Evolutionary conservation across 2,797 vertebrate genomes (phyloP), one percentile per base, ranked within the genome.

Genomic region (Acrocephalus scirpaceus): DNA sequence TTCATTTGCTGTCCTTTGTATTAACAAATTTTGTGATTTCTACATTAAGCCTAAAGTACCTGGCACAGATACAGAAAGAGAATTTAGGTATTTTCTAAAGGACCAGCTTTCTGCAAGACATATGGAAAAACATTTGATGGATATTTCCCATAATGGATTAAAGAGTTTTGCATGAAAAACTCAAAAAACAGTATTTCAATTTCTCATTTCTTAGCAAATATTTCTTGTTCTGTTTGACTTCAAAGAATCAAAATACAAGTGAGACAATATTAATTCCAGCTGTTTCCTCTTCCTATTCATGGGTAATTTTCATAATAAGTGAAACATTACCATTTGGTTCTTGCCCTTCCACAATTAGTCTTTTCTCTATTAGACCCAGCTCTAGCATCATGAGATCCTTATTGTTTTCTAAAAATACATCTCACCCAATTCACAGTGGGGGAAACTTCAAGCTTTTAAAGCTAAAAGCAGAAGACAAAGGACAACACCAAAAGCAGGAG

Each of bases 341-440:
- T 75, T 95, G 40, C 58, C 76, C 21, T 77, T 65, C 40, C 9
- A 18, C 73, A 69, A 6, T 81, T 86, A 93, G 48, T 82, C 67
- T 86, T 86, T 78, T 92, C 76, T 72, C 77, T 56, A 78, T 73
- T 88, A 88, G 48, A 86, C 50, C 9, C 62, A 73, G 70, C 47
- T 81, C 47, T 34, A 94, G 15, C 23, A 77, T 79, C 73, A 20
- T 11, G 56, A 92, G 60, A 66, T n/a, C 6, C 66, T 62, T 75
- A 92, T 42, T 94, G 66, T 93, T 57, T 73, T 86, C 78, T 85
- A 91, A 95, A 95, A 92, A 92, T 86, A 91, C 14, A 53, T 50
- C 48, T 67, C 44, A 3, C 19, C 30, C 45, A 87, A 54, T 27
- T 67, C 34, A 82, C 30, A 70, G 36, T 26, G 53, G 15, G 15